Conservation (phyloP, 2,797 vertebrate species). For the Calcarius lapponicus region DNA sequence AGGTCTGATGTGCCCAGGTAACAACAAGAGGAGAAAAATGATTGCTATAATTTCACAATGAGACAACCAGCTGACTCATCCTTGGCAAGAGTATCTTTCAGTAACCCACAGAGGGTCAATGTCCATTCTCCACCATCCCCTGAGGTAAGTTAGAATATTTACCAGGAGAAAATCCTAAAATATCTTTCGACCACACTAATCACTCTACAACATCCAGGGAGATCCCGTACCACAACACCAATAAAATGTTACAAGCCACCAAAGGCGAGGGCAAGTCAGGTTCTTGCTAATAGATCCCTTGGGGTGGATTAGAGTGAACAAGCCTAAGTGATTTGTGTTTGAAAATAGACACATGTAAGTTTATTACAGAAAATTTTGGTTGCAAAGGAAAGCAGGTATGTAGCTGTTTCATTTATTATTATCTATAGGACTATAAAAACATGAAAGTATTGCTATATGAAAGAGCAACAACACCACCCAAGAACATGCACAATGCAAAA, state of each 20-base stretch:
- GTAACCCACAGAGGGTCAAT: no score
- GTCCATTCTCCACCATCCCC: not conserved
- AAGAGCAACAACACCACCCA: not conserved
- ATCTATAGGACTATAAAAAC: not conserved
- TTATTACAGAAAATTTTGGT: not conserved
- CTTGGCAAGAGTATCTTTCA: not conserved
- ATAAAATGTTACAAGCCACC: not conserved
- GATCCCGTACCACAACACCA: not conserved
- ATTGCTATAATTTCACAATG: not conserved
- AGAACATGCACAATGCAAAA: not conserved
- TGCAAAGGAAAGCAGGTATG: not conserved
- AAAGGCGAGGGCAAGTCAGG: accelerated
- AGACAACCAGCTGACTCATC: not conserved
- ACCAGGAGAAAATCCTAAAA: not conserved
- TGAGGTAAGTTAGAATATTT: not conserved
- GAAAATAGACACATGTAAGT: not conserved
- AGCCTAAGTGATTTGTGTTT: not conserved
- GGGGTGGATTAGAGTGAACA: accelerated
- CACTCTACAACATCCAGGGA: not conserved
- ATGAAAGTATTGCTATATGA: not conserved
- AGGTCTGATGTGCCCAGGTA: not conserved
- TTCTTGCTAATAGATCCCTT: not conserved
- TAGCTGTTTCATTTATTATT: not conserved
- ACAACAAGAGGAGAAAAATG: not conserved
- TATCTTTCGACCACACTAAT: not conserved